Conservation (phyloP, 2,113 vertebrate genomes). For the Rostratula benghalensis region DNA sequence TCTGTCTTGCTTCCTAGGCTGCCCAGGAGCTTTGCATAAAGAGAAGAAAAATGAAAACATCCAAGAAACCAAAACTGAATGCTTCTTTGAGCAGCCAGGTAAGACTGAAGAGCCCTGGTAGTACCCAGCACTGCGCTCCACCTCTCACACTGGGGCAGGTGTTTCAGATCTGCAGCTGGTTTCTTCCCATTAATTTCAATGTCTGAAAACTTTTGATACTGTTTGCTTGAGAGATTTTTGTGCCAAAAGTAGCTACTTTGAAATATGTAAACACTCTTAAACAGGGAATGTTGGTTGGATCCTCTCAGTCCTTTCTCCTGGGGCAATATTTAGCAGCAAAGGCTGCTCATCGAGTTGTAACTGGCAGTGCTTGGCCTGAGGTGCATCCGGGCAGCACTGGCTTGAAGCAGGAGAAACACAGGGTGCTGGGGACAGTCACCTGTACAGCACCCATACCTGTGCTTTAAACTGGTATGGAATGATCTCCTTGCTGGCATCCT, state of each 20-base stretch:
- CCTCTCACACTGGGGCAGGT: background rate
- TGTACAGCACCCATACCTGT: fast-evolving
- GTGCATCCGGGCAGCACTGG: fast-evolving
- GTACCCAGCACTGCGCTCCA: background rate
- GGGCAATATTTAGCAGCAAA: background rate
- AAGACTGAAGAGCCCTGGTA: background rate
- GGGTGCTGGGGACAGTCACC: background rate
- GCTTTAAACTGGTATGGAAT: background rate
- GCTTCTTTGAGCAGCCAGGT: constrained; percentile 66
- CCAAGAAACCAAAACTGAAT: background rate
- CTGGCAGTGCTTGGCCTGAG: background rate
- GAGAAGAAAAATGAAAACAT: background rate
- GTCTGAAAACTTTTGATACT: background rate
- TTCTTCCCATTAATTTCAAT: background rate
- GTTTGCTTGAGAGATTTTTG: background rate
- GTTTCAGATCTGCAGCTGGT: background rate
- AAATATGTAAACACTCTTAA: background rate
- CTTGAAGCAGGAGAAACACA: background rate
- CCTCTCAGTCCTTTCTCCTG: background rate
- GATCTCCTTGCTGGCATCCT: background rate
- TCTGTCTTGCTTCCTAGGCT: constrained; percentile 54
- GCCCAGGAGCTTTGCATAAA: constrained; percentile 15
- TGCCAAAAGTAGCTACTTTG: background rate
- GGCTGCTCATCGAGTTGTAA: background rate
- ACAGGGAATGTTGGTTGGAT: fast-evolving